Percentiles rank a stretch among this genome's conserved stretches.
phyloP scores from a whole-genome alignment of 2,797 vertebrate species.

The Momotus momota region DNA sequence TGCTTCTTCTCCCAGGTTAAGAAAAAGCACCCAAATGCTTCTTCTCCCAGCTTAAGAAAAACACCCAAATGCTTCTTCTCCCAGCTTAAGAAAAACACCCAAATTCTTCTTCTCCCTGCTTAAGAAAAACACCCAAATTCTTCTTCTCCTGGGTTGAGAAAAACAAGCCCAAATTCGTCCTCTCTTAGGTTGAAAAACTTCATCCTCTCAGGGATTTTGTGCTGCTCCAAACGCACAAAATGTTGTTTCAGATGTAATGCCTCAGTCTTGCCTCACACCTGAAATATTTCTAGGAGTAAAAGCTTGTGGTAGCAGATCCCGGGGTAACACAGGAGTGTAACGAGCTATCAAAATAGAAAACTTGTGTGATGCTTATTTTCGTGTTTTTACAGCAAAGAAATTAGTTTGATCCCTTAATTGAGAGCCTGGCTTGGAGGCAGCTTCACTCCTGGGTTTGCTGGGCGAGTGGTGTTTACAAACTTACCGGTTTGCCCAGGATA shows the following conservation, averaged over 20 bases:
- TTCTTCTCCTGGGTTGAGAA: too few species aligned
- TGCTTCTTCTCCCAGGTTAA: too few species aligned
- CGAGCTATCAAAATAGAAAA: rapidly evolving
- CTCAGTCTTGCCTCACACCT: neutral
- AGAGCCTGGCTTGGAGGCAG: neutral
- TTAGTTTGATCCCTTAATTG: neutral
- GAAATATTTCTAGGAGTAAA: neutral
- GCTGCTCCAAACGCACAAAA: neutral
- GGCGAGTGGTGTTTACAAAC: neutral
- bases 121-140: too few species aligned
- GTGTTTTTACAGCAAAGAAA: rapidly evolving
- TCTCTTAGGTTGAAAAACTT: neutral
- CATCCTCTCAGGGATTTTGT: neutral
- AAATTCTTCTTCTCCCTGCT: too few species aligned
- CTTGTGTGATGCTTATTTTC: rapidly evolving
- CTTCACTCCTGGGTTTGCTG: neutral
- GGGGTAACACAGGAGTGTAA: too few species aligned
- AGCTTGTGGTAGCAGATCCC: too few species aligned
- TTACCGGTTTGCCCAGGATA: neutral
- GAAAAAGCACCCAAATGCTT: too few species aligned
- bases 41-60: too few species aligned
- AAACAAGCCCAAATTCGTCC: neutral
- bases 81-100: too few species aligned
- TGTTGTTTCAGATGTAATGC: neutral
- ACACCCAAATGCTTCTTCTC: too few species aligned